A percentile compares a stretch with the other conserved stretches of the same genome.
These are phyloP conservation scores for Entosphenus tridentatus DNA, from an alignment of 2,113 vertebrate genomes.

Conservation along the genomic window DNA sequence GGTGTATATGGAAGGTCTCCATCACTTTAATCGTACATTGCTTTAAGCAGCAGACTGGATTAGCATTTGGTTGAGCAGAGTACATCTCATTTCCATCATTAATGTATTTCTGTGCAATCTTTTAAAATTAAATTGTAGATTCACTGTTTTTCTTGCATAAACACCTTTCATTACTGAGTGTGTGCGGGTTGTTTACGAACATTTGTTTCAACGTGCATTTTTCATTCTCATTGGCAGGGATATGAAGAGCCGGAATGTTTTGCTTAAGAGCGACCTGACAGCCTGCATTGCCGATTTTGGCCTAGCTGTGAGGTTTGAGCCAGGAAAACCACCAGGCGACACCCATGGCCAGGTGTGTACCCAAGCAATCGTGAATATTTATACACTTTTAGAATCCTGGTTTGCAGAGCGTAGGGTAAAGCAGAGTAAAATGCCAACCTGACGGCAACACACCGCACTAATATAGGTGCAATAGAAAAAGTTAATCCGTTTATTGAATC, in stretches of 20 bases:
- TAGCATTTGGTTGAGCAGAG: neutral
- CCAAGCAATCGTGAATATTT: no score
- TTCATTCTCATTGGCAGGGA: conserved; percentile 32
- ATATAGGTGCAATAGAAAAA: no score
- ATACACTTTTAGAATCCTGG: no score
- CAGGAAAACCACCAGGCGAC: conserved; percentile 71
- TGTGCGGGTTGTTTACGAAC: neutral
- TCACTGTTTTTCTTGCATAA: no score
- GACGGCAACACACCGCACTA: no score
- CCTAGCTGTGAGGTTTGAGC: conserved; percentile 64
- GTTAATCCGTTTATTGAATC: no score
- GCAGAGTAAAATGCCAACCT: no score
- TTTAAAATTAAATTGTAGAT: neutral
- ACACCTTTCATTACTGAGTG: neutral
- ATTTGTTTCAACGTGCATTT: neutral
- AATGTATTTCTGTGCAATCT: neutral
- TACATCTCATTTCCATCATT: neutral
- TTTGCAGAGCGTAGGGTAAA: no score
- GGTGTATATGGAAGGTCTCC: no score
- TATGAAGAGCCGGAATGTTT: conserved; percentile 87
- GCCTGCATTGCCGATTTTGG: conserved; percentile 75
- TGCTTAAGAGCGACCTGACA: conserved; percentile 56
- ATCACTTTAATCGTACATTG: no score
- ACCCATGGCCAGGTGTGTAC: conserved; percentile 62
- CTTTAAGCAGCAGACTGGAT: no score